These are phyloP conservation scores for Chrysina gloriosa DNA, from an alignment of 2,888 invertebrate species.

Conservation along the genomic window DNA sequence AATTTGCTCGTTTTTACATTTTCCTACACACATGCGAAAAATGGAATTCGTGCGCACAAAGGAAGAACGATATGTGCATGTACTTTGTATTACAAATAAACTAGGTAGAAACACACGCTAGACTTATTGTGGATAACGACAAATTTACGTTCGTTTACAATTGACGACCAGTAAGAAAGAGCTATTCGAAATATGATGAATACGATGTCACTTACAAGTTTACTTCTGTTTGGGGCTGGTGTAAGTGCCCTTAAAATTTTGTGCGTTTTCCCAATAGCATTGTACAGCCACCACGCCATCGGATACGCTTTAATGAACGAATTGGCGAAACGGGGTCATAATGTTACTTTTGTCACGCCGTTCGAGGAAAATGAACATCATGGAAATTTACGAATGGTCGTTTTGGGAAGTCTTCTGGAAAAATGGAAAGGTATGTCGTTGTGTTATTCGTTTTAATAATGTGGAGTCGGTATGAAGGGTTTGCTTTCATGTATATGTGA, in stretches of 20 bases:
- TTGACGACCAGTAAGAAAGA: no score
- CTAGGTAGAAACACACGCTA: no score
- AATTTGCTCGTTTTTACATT: no score
- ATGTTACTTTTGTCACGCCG: conserved; percentile 59
- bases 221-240: neutral
- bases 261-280: conserved; percentile 52
- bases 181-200: no score
- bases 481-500: no score
- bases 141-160: no score
- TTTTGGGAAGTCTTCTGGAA: conserved; percentile 43
- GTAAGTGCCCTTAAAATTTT: conserved; percentile 47
- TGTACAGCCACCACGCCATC: conserved; percentile 53
- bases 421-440: conserved; percentile 41
- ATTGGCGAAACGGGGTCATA: conserved; percentile 61
- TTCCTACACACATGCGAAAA: no score
- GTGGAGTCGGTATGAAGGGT: neutral
- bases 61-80: no score
- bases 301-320: conserved; percentile 53
- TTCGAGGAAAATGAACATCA: conserved; percentile 57
- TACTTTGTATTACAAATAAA: no score
- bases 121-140: no score
- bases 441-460: neutral
- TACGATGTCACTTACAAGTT: no score
- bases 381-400: conserved; percentile 63
- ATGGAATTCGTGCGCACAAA: no score